phyloP scores from a whole-genome alignment of 2,888 invertebrate genomes.

The Scaptomyza tumidula region DNA sequence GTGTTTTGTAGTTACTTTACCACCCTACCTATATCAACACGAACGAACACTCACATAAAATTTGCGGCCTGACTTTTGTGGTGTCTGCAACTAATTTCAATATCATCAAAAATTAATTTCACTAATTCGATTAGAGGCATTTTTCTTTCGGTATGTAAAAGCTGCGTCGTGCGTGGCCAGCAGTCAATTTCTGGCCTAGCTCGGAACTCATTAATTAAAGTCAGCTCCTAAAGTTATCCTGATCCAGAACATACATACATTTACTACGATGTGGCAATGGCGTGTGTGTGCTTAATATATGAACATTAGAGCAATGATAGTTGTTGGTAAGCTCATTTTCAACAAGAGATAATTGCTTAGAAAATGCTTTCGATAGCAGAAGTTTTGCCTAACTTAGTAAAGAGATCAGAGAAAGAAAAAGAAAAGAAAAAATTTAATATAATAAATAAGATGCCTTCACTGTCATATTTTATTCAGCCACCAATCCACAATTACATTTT shows the following conservation, averaged over 20 bases:
- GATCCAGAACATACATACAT: constrained; percentile 1
- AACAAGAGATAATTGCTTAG: constrained; percentile 20
- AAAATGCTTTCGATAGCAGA: no score
- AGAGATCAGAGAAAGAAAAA: neutral
- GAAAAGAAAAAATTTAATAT: no score
- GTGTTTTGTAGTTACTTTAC: constrained; percentile 67
- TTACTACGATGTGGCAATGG: constrained; percentile 63
- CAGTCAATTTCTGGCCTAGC: constrained; percentile 20
- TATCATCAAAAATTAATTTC: constrained; percentile 84
- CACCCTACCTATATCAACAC: neutral
- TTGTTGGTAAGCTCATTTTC: constrained; percentile 37
- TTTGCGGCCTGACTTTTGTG: constrained; percentile 43
- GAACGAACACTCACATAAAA: neutral
- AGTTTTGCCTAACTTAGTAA: neutral
- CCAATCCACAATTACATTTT: constrained; percentile 51
- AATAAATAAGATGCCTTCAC: neutral
- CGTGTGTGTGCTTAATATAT: constrained; percentile 62
- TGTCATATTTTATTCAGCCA: constrained; percentile 16
- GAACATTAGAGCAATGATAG: constrained; percentile 36
- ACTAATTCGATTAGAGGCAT: constrained; percentile 82
- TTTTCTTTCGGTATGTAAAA: constrained; percentile 13
- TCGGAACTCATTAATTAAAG: constrained; percentile 69
- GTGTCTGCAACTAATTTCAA: constrained; percentile 83
- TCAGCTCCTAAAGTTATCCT: constrained; percentile 21
- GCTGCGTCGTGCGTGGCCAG: constrained; percentile 24